Base-by-base conservation (phyloP, 1,140 invertebrate species). In the Wiebesia pumilae region DNA sequence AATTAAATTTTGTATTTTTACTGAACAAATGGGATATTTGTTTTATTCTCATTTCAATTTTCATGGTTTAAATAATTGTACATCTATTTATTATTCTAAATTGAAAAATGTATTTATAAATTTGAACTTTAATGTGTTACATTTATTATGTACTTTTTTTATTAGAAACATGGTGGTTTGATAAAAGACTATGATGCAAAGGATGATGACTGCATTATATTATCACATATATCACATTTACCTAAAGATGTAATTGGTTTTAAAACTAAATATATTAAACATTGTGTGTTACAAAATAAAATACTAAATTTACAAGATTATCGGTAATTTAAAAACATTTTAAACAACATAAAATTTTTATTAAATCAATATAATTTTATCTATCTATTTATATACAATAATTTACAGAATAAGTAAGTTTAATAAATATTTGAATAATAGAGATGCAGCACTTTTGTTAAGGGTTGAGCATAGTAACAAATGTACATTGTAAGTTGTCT, bases 141-240 rank as follows among this genome's bases (percentile, higher is more conserved):
- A 47, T 47, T 62, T 62, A 62, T 62, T 27, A 62, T 27, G 3
- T 27, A 27, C 6, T 62, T 62, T 58, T 80, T 38, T 43, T 67
- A 33, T 16, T 30, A 81, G 79, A 7, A 65, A 40, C 3, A 43
- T 43, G 79, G 79, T 67, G 79, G 79, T 38, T 40, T 40, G 19
- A 35, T 65, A 30, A 10, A 43, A 3, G 27, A 67, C 12, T 81
- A 81, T 43, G 38, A 67, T 10, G 24, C 14, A 7, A 81, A 81
- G 43, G 79, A 81, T 81, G 58, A 62, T 6, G 58, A 81, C 3
- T 81, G 58, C 30, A 81, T 81, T 43, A 81, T 81, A 24, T 67
- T 81, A 67, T 35, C 79, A 2, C 21, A 81, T 35, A 81, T 19
- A 38, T 9, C 54, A 40, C 19, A 27, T 19, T 35, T n/a, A 67